Conservation (phyloP, 2,797 vertebrate genomes). For the Silurus lanzhouensis region DNA sequence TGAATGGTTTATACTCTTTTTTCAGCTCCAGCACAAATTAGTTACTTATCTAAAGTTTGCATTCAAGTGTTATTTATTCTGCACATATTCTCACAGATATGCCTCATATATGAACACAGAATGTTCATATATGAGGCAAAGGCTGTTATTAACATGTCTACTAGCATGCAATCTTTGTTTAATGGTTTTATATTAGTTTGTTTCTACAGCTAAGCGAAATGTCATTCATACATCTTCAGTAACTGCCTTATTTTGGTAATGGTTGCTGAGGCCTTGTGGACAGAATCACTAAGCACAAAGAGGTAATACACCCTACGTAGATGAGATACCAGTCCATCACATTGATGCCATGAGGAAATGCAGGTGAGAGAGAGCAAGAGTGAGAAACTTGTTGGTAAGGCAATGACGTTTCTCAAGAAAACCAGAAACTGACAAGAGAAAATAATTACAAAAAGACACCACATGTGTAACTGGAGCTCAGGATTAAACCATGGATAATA, state of each 20-base stretch:
- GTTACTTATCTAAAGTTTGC: not conserved
- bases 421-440: no score
- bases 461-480: no score
- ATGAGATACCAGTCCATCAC: not conserved
- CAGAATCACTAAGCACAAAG: no score
- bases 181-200: not conserved
- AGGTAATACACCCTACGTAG: no score
- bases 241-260: not conserved
- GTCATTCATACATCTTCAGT: not conserved
- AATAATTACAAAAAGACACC: no score
- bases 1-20: slow-evolving; percentile 7
- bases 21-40: slow-evolving; percentile 14
- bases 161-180: not conserved
- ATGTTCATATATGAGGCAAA: not conserved
- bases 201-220: not conserved
- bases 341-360: no score
- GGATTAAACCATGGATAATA: no score
- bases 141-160: not conserved
- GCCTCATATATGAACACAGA: not conserved
- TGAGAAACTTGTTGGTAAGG: no score
- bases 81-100: not conserved
- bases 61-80: slow-evolving; percentile 3
- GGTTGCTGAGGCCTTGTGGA: no score
- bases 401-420: no score
- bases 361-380: no score